Base-by-base conservation (phyloP, 1,140 invertebrate genomes). In the Tyrophagus putrescentiae region DNA sequence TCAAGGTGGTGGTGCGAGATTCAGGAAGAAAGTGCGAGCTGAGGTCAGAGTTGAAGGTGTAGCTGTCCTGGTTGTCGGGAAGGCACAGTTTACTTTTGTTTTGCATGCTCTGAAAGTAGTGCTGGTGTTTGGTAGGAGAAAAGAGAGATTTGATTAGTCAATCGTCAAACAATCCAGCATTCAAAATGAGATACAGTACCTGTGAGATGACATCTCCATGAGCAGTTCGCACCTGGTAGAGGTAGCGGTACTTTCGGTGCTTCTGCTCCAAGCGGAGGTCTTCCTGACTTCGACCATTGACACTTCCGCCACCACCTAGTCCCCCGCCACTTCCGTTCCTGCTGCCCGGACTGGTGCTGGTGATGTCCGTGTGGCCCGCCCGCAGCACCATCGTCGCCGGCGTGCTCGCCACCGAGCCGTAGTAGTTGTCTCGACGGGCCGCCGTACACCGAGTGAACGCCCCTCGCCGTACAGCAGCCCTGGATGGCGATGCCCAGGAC, bases 201-300 rank as follows among this genome's bases (percentile, higher is more conserved):
- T 89, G 86, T 65, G 84, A 86, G 60, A 91, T 87, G 65, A 89
- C 84, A 74, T 90, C 87, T 16, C 87, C 87, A 65, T 88, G 84
- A 32, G 84, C 83, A 13, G 85, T 85, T 64, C 87, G 77, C 60
- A 88, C 84, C 75, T 90, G 86, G 75, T 90, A 91, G 62, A 91
- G 73, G 70, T 91, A 88, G 57, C 86, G 76, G 70, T 89, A 90
- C 70, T 86, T 85, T 65, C 84, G 82, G 67, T 85, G 83, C 39
- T 80, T 75, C 70, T 84, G 78, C 72, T 86, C 83, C 57, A 83
- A 83, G 62, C 81, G 74, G 41, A 81, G 80, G 67, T 84, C 80
- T 56, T 82, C 77, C 2, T 79, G 79, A 62, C 82, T 73, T 25
- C 76, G 74, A 61, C 79, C 67, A 62, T 75, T 72, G 13, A 75